Evolutionary conservation across 1,140 invertebrate species (phyloP).

Genomic region (Ctenoplectra terminalis): DNA sequence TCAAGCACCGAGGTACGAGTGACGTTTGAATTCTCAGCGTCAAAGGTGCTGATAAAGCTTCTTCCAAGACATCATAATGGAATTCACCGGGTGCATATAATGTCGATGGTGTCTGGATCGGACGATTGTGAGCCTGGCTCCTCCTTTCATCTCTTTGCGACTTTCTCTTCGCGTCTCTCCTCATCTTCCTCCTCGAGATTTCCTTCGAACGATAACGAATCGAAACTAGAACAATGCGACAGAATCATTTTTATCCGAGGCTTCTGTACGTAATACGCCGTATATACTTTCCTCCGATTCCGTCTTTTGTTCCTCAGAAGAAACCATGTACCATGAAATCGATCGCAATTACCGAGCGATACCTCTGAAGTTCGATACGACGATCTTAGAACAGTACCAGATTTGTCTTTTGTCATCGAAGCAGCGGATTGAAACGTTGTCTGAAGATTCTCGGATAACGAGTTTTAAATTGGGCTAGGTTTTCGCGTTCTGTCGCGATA

Average conservation of each 20-base stretch:
- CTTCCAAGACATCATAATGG: not conserved
- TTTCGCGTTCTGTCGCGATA: not conserved
- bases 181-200: not conserved
- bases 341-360: not conserved
- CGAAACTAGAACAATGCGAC: not conserved
- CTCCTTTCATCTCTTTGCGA: not conserved
- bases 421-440: too few species aligned
- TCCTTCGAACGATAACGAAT: not conserved
- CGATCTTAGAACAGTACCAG: not conserved
- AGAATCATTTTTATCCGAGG: not conserved
- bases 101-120: not conserved
- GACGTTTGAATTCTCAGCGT: not conserved
- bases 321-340: not conserved
- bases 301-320: not conserved
- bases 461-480: not conserved
- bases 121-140: not conserved
- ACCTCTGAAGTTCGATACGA: not conserved
- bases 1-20: not conserved
- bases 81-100: conserved; percentile 8
- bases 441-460: not conserved
- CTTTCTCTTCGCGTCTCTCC: not conserved
- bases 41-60: not conserved
- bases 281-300: not conserved
- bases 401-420: not conserved
- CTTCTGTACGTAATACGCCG: not conserved